These are phyloP conservation scores for Antheraea mylitta DNA, from an alignment of 1,140 invertebrate species.

Conservation along the genomic window DNA sequence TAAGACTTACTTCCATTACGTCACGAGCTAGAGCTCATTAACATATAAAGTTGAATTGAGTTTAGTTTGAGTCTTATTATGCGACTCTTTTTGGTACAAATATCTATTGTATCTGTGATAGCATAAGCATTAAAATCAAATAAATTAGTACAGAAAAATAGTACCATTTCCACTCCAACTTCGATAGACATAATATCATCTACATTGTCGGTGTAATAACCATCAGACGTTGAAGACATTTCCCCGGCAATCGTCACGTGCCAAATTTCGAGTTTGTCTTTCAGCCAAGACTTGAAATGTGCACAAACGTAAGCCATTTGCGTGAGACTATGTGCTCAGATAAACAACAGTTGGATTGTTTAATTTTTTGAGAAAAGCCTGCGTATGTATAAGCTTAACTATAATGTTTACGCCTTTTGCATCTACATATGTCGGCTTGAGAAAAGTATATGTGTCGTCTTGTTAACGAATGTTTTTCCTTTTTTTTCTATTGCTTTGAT, in stretches of 20 bases:
- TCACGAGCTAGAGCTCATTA: too few relatives aligned
- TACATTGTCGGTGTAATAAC: conserved; percentile 17
- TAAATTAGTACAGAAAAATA: neutral
- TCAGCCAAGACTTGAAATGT: conserved; percentile 19
- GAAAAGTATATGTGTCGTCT: too few relatives aligned
- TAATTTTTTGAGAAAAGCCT: neutral
- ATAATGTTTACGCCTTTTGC: too few relatives aligned
- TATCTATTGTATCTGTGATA: too few relatives aligned
- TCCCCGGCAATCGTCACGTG: conserved; percentile 24
- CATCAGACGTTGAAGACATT: neutral
- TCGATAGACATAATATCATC: neutral
- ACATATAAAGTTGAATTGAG: too few relatives aligned
- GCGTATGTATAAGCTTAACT: neutral
- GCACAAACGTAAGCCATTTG: neutral
- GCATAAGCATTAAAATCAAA: too few relatives aligned
- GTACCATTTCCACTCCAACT: neutral
- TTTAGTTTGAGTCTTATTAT: too few relatives aligned
- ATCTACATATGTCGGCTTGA: too few relatives aligned
- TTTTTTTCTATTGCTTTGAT: too few relatives aligned
- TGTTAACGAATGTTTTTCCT: too few relatives aligned
- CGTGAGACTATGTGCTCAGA: conserved; percentile 7
- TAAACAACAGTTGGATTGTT: neutral
- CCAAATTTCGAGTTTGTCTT: conserved; percentile 25
- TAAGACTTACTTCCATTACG: too few relatives aligned
- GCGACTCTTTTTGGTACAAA: too few relatives aligned